phyloP scores from a whole-genome alignment of 92 coral and sea anemone species.

The Epizoanthus stellaris region DNA sequence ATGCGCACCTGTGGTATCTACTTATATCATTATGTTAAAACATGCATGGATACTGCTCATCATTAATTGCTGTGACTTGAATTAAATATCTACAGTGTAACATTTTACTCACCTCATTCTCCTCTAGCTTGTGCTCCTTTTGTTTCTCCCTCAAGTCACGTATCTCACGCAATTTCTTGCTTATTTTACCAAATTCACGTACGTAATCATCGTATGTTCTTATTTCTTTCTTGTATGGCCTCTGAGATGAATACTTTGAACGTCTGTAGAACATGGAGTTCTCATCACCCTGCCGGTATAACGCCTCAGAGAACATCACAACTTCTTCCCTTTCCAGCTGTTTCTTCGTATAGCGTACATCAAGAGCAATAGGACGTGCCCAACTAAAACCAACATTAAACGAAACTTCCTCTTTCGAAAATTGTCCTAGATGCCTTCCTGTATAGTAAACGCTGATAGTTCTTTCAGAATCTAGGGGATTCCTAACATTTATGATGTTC shows the following conservation, averaged over 20 bases:
- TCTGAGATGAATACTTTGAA: background rate
- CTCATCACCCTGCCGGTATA: background rate
- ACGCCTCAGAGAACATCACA: background rate
- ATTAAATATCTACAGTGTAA: background rate
- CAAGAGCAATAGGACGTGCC: constrained; percentile 22
- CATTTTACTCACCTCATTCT: constrained; percentile 26
- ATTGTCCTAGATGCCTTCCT: constrained; percentile 29
- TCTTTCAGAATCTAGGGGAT: background rate
- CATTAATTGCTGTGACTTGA: background rate
- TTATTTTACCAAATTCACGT: background rate
- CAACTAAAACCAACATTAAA: constrained; percentile 44
- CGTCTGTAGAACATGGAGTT: background rate
- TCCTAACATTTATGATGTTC: background rate
- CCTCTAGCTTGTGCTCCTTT: background rate
- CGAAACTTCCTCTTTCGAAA: constrained; percentile 48
- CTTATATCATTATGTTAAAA: too few relatives aligned
- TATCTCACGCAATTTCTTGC: constrained; percentile 10
- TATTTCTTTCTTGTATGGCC: background rate
- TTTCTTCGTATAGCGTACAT: constrained; percentile 17
- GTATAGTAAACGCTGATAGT: constrained; percentile 34
- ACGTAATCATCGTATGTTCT: constrained; percentile 16
- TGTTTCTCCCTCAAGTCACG: background rate
- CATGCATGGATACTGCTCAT: background rate
- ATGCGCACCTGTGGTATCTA: too few relatives aligned
- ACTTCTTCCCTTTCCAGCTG: background rate